These are phyloP conservation scores for Zelostemma sp. DNA, from an alignment of 1,140 invertebrate species.

Conservation along the genomic window DNA sequence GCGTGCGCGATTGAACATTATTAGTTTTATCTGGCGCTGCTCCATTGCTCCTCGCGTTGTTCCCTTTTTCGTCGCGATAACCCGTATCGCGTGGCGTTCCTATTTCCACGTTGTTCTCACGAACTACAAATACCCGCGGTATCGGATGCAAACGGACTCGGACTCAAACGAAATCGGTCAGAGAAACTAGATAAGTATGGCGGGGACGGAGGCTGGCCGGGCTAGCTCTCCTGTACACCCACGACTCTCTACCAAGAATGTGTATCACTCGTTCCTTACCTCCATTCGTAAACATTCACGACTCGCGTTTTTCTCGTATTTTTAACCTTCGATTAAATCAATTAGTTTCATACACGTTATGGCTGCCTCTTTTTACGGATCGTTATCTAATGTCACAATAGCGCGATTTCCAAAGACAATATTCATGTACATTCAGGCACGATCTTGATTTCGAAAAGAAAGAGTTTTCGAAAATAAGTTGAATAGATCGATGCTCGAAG, in stretches of 20 bases:
- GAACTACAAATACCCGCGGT: conserved; percentile 38
- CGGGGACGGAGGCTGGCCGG: conserved; percentile 31
- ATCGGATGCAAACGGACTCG: conserved; percentile 44
- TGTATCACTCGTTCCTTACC: conserved; percentile 9
- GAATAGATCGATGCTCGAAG: too few species aligned
- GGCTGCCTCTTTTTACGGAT: too few species aligned
- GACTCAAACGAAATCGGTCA: conserved; percentile 44
- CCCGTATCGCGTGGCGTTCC: conserved; percentile 47
- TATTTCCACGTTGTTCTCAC: conserved; percentile 45
- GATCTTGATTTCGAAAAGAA: too few species aligned
- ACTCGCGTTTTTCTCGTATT: too few species aligned
- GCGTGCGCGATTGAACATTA: conserved; percentile 33
- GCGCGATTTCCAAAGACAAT: too few species aligned
- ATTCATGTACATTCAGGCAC: too few species aligned
- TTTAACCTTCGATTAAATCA: too few species aligned
- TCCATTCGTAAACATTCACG: too few species aligned
- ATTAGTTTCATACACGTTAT: too few species aligned
- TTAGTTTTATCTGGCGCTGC: conserved; percentile 38
- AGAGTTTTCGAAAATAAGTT: too few species aligned
- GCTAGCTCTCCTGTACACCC: conserved; percentile 24
- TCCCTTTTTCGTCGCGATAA: conserved; percentile 42
- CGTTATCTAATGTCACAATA: too few species aligned
- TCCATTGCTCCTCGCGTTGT: conserved; percentile 42
- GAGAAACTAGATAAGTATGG: conserved; percentile 48
- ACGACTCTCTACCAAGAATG: conserved; percentile 16